phyloP scores from a whole-genome alignment of 2,888 invertebrate genomes.

The Neoascia interrupta region DNA sequence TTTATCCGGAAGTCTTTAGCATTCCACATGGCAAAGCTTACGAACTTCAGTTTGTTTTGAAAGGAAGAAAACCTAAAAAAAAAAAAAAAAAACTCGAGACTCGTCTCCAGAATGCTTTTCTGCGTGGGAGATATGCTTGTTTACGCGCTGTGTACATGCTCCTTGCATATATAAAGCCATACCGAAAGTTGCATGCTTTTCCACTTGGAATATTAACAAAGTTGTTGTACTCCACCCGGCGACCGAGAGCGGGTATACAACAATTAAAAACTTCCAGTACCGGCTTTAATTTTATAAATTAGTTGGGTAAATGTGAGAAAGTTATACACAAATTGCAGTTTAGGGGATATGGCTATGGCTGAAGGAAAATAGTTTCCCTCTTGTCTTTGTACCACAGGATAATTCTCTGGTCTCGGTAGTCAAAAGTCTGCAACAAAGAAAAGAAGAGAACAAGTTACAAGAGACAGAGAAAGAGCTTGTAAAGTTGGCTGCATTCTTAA shows the following conservation, averaged over 20 bases:
- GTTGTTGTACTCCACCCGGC: too few relatives aligned
- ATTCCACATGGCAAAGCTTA: too few relatives aligned
- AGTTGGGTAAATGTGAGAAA: constrained; percentile 49
- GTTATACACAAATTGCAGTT: constrained; percentile 32
- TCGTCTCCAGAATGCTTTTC: constrained; percentile 33
- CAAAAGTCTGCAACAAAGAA: too few relatives aligned
- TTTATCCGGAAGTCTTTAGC: too few relatives aligned
- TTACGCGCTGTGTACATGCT: constrained; percentile 42
- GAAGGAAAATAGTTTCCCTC: too few relatives aligned
- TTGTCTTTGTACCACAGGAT: too few relatives aligned
- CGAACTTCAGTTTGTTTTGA: too few relatives aligned
- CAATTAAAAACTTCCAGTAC: constrained; percentile 58
- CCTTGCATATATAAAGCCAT: neutral
- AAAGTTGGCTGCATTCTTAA: constrained; percentile 20
- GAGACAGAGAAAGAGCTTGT: too few relatives aligned
- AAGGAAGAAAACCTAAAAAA: constrained; percentile 5
- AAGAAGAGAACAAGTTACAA: too few relatives aligned
- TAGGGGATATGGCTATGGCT: too few relatives aligned
- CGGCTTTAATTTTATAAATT: constrained; percentile 65
- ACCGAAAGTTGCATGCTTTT: constrained; percentile 8
- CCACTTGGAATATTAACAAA: constrained; percentile 2
- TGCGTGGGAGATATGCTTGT: constrained; percentile 47
- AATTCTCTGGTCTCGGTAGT: too few relatives aligned
- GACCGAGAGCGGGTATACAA: constrained; percentile 50
- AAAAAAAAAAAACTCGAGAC: constrained; percentile 36